Percentiles rank a stretch among this genome's conserved stretches.
phyloP scores from a whole-genome alignment of 2,888 invertebrate species.

The Caradrina kadenii region DNA sequence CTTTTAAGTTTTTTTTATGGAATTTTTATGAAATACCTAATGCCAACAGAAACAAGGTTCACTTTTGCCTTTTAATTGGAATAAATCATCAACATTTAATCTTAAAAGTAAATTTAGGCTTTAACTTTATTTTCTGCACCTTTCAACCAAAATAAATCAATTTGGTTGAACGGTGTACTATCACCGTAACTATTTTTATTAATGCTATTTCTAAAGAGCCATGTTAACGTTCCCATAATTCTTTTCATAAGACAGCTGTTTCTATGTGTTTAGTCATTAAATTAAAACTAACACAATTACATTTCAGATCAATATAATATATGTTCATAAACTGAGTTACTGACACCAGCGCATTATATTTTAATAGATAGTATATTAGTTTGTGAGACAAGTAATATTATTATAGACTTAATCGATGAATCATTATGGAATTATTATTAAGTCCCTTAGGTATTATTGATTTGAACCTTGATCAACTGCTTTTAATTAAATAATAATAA shows the following conservation, averaged over 20 bases:
- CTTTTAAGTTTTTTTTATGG: not conserved
- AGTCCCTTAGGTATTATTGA: not conserved
- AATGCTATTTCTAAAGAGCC: not conserved
- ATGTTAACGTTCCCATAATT: not conserved
- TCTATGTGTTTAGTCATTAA: not conserved
- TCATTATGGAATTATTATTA: slow-evolving; percentile 5
- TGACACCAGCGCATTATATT: not conserved
- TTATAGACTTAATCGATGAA: not conserved
- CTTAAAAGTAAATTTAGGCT: too few species aligned
- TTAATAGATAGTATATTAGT: slow-evolving; percentile 10
- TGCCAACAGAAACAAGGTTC: not conserved
- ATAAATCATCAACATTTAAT: not conserved
- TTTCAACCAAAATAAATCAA: too few species aligned
- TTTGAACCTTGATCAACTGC: not conserved
- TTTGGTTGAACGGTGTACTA: too few species aligned
- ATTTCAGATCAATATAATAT: not conserved
- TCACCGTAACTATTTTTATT: not conserved
- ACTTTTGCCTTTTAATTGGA: not conserved
- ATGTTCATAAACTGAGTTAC: not conserved
- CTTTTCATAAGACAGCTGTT: not conserved
- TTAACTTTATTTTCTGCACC: not conserved
- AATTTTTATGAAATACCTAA: not conserved
- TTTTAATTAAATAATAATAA: not conserved
- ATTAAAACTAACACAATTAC: not conserved
- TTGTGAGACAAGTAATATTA: slow-evolving; percentile 7